Evolutionary conservation across 2,888 invertebrate species (phyloP).

Genomic region (Apodemia hepburni): DNA sequence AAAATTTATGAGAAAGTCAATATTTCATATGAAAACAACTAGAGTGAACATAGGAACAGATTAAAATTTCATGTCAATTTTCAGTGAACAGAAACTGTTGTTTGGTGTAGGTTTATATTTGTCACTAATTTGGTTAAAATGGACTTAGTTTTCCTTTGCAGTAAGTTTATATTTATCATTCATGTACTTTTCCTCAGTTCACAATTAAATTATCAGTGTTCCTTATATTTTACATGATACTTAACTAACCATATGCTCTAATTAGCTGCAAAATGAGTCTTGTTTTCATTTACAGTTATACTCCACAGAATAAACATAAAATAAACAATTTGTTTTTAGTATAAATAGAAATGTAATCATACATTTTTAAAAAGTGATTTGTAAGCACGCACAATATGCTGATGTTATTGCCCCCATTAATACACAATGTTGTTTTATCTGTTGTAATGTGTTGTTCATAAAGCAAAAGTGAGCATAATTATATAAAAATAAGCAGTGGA

Average conservation of each 20-base stretch:
- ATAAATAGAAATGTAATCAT: neutral
- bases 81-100: slow-evolving; percentile 57
- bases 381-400: neutral
- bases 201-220: neutral
- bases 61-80: slow-evolving; percentile 43
- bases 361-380: neutral
- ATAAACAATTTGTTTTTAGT: neutral
- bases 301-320: neutral
- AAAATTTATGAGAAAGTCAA: slow-evolving; percentile 39
- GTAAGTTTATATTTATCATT: slow-evolving; percentile 42
- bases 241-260: slow-evolving; percentile 13
- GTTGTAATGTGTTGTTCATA: neutral
- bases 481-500: neutral
- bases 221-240: neutral
- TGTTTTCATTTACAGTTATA: neutral
- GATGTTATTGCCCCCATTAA: slow-evolving; percentile 1
- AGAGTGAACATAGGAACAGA: slow-evolving; percentile 60
- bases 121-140: slow-evolving; percentile 37
- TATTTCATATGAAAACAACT: slow-evolving; percentile 35
- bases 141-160: slow-evolving; percentile 57
- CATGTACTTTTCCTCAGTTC: neutral
- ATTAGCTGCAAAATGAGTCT: neutral
- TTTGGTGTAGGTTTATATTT: slow-evolving; percentile 28
- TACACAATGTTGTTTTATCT: neutral
- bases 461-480: neutral